Evolutionary conservation across 2,888 invertebrate species (phyloP).

Genomic region (Tenthredo mesomela): DNA sequence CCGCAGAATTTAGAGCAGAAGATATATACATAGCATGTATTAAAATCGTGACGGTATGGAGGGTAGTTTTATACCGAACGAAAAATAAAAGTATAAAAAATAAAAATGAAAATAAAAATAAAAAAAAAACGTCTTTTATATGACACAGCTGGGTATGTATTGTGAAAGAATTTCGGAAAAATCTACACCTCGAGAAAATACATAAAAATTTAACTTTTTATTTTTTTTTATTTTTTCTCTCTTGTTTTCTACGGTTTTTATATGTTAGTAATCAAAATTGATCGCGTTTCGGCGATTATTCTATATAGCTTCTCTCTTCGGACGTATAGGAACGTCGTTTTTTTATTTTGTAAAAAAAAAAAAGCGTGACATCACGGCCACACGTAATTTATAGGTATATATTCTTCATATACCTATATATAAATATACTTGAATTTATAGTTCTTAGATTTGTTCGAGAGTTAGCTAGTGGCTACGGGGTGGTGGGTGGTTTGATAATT

Average conservation of each 20-base stretch:
- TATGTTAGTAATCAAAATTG: neutral
- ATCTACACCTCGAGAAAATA: neutral
- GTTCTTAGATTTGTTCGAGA: slow-evolving; percentile 6
- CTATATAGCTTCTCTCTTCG: neutral
- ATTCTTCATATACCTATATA: neutral
- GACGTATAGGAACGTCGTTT: neutral
- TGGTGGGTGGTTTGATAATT: slow-evolving; percentile 5
- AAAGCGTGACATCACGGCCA: neutral
- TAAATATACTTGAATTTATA: slow-evolving; percentile 6
- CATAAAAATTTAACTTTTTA: neutral
- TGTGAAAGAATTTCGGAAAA: neutral
- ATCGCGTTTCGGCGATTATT: neutral
- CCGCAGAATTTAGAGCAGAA: neutral
- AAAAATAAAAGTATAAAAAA: neutral
- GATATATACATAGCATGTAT: slow-evolving; percentile 6
- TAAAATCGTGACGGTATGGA: slow-evolving; percentile 34
- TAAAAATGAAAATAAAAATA: neutral
- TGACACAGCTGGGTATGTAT: neutral
- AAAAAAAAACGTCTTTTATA: neutral
- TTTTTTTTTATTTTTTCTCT: too few species aligned
- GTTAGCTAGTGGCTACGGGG: neutral
- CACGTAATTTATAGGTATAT: neutral
- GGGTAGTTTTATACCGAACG: neutral
- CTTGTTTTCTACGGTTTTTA: neutral
- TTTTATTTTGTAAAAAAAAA: neutral